These are phyloP conservation scores for Pyxicephalus adspersus DNA, from an alignment of 2,113 vertebrate genomes.

Conservation along the genomic window DNA sequence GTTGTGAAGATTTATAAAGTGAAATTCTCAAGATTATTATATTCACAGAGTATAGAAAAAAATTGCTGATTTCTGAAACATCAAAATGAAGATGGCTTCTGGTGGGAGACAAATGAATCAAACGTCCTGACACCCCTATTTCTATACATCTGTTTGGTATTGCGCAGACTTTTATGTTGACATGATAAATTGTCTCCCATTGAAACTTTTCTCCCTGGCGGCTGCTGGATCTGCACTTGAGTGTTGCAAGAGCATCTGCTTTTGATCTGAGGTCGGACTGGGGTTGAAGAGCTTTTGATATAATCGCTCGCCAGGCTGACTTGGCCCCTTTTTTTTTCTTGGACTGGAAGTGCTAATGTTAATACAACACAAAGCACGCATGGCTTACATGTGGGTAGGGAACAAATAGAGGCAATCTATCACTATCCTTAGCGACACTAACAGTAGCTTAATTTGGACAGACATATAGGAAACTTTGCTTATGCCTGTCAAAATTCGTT, in stretches of 20 bases:
- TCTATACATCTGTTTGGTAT: conserved; percentile 92
- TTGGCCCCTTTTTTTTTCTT: conserved; percentile 67
- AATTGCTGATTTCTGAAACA: conserved; percentile 63
- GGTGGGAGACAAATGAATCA: conserved; percentile 77
- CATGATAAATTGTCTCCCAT: conserved; percentile 83
- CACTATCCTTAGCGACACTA: not conserved
- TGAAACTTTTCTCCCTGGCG: conserved; percentile 78
- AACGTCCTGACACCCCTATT: conserved; percentile 76
- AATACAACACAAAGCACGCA: conserved; percentile 65
- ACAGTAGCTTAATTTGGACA: conserved; percentile 28
- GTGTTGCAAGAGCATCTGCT: conserved; percentile 82
- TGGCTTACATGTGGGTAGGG: conserved; percentile 61
- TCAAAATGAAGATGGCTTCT: conserved; percentile 74
- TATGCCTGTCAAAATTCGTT: conserved; percentile 29
- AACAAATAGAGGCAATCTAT: not conserved
- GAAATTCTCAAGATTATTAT: conserved; percentile 70
- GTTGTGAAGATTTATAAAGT: conserved; percentile 72
- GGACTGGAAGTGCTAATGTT: conserved; percentile 69
- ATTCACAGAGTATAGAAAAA: conserved; percentile 72
- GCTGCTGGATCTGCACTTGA: conserved; percentile 71
- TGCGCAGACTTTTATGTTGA: conserved; percentile 85
- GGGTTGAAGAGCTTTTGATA: conserved; percentile 76
- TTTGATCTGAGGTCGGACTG: conserved; percentile 78
- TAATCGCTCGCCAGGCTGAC: conserved; percentile 73
- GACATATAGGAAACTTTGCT: conserved; percentile 38